Percentiles rank a stretch among this genome's conserved stretches.
Conservation (phyloP, 2,797 vertebrate species). For the Platalea minor region DNA sequence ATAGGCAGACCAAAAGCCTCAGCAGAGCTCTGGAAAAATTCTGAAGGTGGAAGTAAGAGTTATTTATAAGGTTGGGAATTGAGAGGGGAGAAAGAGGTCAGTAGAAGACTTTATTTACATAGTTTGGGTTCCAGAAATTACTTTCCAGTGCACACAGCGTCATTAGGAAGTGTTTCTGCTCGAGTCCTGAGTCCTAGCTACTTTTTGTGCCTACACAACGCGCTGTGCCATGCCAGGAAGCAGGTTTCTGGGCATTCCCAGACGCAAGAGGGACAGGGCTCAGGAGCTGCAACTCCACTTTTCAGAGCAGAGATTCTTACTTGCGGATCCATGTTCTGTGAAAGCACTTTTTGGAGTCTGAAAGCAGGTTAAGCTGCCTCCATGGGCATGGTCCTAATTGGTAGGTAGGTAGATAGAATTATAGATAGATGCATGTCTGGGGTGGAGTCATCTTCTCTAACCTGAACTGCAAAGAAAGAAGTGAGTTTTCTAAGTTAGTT, state of each 20-base stretch:
- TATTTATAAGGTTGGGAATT: constrained; percentile 47
- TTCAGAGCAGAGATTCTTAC: not conserved
- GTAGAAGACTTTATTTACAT: constrained; percentile 44
- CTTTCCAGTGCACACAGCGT: not conserved
- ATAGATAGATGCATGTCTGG: not conserved
- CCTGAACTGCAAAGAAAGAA: not conserved
- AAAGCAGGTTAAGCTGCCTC: not conserved
- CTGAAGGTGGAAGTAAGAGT: constrained; percentile 58
- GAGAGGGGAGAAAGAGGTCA: constrained; percentile 51
- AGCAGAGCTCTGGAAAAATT: constrained; percentile 41
- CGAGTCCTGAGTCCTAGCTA: not conserved
- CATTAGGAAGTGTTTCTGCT: not conserved
- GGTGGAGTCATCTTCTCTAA: not conserved
- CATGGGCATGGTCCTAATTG: not conserved
- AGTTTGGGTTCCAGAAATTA: constrained; percentile 40
- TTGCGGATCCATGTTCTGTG: not conserved
- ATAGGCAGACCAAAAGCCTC: constrained; percentile 38
- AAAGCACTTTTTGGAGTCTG: not conserved
- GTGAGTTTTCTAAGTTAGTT: not conserved
- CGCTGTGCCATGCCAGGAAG: fast-evolving
- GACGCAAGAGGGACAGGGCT: not conserved
- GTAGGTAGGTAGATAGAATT: not conserved
- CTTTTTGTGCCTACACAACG: not conserved
- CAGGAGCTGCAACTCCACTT: not conserved
- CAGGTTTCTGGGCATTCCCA: not conserved